Percentiles rank a stretch among this genome's conserved stretches.
Evolutionary conservation across 2,113 vertebrate genomes (phyloP).

Genomic region (Fregetta grallaria): DNA sequence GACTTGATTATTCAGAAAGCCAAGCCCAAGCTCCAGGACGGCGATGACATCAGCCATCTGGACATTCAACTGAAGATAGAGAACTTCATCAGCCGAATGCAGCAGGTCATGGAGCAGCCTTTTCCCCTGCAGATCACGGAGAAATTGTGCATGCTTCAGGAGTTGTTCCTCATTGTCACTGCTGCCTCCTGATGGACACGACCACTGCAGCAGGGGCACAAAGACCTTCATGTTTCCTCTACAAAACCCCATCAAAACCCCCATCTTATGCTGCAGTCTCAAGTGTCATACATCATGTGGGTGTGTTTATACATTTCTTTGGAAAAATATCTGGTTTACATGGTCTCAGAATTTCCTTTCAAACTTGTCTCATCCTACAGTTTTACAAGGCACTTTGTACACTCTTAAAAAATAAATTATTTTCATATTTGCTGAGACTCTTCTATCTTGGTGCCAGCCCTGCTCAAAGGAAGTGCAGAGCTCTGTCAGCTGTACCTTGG

Average conservation of each 20-base stretch:
- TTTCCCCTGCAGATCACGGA: constrained; percentile 78
- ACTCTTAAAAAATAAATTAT: constrained; percentile 69
- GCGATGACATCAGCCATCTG: constrained; percentile 71
- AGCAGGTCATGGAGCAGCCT: constrained; percentile 71
- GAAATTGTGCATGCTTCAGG: constrained; percentile 76
- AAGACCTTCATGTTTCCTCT: neutral
- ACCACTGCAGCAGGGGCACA: neutral
- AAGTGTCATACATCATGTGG: neutral
- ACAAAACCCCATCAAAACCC: neutral
- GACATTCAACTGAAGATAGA: constrained; percentile 75
- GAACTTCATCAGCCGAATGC: constrained; percentile 72
- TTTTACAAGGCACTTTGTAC: constrained; percentile 27
- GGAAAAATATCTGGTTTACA: neutral
- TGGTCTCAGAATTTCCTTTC: neutral
- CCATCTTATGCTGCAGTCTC: neutral
- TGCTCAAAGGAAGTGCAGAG: neutral
- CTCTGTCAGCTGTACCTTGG: neutral
- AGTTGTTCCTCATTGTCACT: constrained; percentile 59
- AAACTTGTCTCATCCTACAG: neutral
- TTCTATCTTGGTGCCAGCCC: neutral
- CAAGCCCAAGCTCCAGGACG: constrained; percentile 69
- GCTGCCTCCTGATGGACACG: neutral
- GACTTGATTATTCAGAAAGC: constrained; percentile 68
- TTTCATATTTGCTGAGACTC: neutral
- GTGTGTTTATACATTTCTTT: neutral